Evolutionary conservation across 2,797 vertebrate genomes (phyloP).

Genomic region (Bradypodion ventrale): DNA sequence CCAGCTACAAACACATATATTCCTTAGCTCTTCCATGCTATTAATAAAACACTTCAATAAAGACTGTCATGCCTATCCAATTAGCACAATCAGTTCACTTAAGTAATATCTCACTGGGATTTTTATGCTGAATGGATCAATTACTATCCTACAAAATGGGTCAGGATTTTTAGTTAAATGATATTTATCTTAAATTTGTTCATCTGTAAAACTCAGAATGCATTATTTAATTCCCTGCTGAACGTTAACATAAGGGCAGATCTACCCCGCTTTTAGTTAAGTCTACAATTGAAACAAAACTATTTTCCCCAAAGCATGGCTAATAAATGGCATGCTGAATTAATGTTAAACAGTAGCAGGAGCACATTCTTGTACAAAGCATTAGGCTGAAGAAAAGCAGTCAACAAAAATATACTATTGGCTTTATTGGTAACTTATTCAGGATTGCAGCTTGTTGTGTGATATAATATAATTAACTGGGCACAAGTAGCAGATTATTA

Average conservation of each 20-base stretch:
- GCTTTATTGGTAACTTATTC: neutral
- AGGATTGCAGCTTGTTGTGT: neutral
- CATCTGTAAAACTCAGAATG: conserved; percentile 26
- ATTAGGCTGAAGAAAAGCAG: neutral
- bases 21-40: conserved; percentile 12
- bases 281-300: conserved; percentile 31
- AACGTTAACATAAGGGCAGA: neutral
- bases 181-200: conserved; percentile 28
- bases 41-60: neutral
- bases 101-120: conserved; percentile 30
- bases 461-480: conserved; percentile 8
- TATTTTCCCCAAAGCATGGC: conserved; percentile 13
- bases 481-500: neutral
- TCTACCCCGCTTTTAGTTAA: conserved; percentile 17
- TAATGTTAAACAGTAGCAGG: neutral
- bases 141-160: conserved; percentile 33
- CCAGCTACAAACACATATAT: neutral
- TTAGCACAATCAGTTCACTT: conserved; percentile 21
- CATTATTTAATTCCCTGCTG: conserved; percentile 35
- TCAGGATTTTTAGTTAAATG: conserved; percentile 27
- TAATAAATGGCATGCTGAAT: conserved; percentile 11
- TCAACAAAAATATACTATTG: neutral
- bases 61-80: neutral
- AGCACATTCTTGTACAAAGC: conserved; percentile 1
- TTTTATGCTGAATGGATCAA: conserved; percentile 28